Conservation (phyloP, 2,113 vertebrate genomes). For the Amphilophus citrinellus region DNA sequence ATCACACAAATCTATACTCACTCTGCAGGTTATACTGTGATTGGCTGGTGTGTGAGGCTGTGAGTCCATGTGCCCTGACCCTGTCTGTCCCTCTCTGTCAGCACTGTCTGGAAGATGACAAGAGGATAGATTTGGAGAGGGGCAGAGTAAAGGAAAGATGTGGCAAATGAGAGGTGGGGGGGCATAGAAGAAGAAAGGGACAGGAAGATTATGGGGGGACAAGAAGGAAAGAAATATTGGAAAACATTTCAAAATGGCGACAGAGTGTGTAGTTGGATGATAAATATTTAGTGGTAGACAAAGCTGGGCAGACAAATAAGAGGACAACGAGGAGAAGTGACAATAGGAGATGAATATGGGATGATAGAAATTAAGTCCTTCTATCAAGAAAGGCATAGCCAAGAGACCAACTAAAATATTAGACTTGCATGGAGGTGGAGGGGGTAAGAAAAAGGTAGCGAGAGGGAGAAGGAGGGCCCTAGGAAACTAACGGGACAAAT, state of each 20-base stretch:
- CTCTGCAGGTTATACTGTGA: slow-evolving; percentile 43
- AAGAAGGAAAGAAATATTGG: neutral
- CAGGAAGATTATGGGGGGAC: slow-evolving; percentile 9
- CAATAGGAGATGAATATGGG: neutral
- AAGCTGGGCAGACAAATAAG: neutral
- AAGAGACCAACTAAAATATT: neutral
- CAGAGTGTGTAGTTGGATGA: neutral
- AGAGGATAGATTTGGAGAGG: slow-evolving; percentile 45
- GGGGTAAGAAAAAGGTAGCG: neutral
- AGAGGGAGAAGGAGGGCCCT: slow-evolving; percentile 14
- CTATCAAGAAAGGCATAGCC: neutral
- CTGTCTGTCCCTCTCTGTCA: slow-evolving; percentile 64
- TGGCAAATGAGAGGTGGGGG: slow-evolving; percentile 14
- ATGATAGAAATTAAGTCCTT: neutral
- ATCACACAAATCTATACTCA: slow-evolving; percentile 13
- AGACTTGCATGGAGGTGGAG: neutral
- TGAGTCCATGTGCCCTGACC: slow-evolving; percentile 58
- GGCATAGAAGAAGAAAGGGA: slow-evolving; percentile 29
- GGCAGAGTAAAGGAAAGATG: slow-evolving; percentile 24
- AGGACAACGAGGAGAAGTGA: neutral
- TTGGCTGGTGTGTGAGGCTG: slow-evolving; percentile 48
- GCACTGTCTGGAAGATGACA: slow-evolving; percentile 55
- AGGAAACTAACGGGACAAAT: neutral
- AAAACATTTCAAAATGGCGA: neutral
- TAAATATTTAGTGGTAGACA: slow-evolving; percentile 12